Percentiles rank a stretch among this genome's conserved stretches.
phyloP scores from a whole-genome alignment of 2,888 invertebrate genomes.

The Seladonia tumulorum region DNA sequence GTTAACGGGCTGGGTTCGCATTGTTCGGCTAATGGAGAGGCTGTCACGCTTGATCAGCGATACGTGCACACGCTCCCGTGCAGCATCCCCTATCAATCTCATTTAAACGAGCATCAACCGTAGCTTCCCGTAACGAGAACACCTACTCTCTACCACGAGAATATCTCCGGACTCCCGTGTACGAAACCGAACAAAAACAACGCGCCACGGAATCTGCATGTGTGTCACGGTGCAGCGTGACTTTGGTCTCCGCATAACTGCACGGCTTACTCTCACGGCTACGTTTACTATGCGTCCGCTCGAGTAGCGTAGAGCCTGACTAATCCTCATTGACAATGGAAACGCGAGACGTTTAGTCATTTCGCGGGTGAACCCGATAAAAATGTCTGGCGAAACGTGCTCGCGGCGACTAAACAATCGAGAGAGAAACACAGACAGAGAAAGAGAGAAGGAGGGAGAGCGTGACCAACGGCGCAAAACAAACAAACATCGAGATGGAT shows the following conservation, averaged over 20 bases:
- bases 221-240: constrained; percentile 10
- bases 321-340: not conserved
- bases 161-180: not conserved
- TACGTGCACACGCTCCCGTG: not conserved
- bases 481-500: not conserved
- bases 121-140: not conserved
- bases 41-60: constrained; percentile 6
- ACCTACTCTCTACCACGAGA: not conserved
- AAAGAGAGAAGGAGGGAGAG: not conserved
- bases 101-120: constrained; percentile 21
- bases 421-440: not conserved
- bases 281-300: not conserved
- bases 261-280: not conserved
- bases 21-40: constrained; percentile 23
- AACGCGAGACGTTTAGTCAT: not conserved
- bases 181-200: not conserved
- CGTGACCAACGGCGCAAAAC: not conserved
- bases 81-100: not conserved
- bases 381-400: constrained; percentile 3
- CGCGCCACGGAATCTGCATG: not conserved
- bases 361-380: not conserved
- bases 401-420: constrained; percentile 7
- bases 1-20: constrained; percentile 18
- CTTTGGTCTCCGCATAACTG: not conserved
- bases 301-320: not conserved